Percentiles rank a stretch among this genome's conserved stretches.
Conservation (phyloP, 1,140 invertebrate species). For the Bombus confusus region DNA sequence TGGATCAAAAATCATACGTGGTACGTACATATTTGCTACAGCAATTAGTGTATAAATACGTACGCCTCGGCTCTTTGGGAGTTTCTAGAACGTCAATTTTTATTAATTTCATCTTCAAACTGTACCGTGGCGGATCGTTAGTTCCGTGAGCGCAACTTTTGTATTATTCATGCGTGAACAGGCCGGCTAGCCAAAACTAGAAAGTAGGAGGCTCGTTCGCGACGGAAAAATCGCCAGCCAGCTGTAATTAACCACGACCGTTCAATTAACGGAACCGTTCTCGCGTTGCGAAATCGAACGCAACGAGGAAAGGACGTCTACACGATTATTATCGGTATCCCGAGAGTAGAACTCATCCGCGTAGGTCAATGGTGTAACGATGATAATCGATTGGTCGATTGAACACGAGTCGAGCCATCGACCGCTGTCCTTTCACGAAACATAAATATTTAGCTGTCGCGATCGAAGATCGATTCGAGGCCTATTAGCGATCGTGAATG, state of each 20-base stretch:
- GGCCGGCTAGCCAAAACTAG: not conserved
- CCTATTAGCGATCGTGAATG: not conserved
- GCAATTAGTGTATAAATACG: not conserved
- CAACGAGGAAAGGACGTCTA: not conserved
- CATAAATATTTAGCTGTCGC: constrained; percentile 69
- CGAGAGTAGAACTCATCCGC: not conserved
- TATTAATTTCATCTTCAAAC: not conserved
- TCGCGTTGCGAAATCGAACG: constrained; percentile 19
- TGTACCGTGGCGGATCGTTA: not conserved
- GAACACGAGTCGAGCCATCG: not conserved
- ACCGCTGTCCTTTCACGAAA: constrained; percentile 45
- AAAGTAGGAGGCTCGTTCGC: not conserved
- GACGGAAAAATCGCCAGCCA: not conserved
- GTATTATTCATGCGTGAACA: constrained; percentile 17
- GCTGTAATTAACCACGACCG: not conserved
- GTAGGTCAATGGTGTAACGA: not conserved
- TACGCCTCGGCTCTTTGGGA: not conserved
- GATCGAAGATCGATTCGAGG: constrained; percentile 60
- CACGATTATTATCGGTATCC: not conserved
- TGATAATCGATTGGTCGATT: not conserved
- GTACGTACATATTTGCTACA: too few species aligned
- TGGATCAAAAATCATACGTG: fast-evolving
- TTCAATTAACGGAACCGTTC: constrained; percentile 20
- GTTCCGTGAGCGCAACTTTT: not conserved
- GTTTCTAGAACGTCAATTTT: not conserved